These are phyloP conservation scores for Dioctria linearis DNA, from an alignment of 2,888 invertebrate species.

Conservation along the genomic window DNA sequence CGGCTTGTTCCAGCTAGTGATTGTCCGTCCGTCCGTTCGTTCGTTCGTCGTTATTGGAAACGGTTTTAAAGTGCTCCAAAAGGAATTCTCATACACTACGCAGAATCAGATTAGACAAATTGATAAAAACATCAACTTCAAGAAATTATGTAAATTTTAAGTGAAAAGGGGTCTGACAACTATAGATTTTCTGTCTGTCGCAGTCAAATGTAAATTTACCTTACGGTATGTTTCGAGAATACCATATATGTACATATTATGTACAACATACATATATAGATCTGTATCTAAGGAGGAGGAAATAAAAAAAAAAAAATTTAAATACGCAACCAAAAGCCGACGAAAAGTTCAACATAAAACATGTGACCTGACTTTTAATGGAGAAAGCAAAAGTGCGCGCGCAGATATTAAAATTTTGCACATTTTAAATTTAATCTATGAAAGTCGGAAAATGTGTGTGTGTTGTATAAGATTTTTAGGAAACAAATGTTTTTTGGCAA, in stretches of 20 bases:
- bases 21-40: no score
- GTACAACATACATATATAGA: no score
- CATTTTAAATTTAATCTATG: neutral
- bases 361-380: slow-evolving; percentile 44
- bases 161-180: slow-evolving; percentile 29
- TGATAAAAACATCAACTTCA: neutral
- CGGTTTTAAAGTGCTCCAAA: no score
- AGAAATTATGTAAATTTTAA: slow-evolving; percentile 24
- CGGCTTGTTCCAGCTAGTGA: no score
- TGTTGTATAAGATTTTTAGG: neutral
- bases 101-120: slow-evolving; percentile 11
- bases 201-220: slow-evolving; percentile 37
- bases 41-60: no score
- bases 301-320: neutral
- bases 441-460: no score
- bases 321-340: neutral
- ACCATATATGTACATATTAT: neutral
- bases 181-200: slow-evolving; percentile 34
- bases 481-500: slow-evolving; percentile 7
- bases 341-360: slow-evolving; percentile 32
- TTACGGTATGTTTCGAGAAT: slow-evolving; percentile 19
- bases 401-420: slow-evolving; percentile 24
- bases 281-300: neutral
- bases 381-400: neutral
- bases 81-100: neutral